Evolutionary conservation across 1,140 invertebrate species (phyloP), one percentile per base, ranked within the genome.

Genomic region (Hyles vespertilio): DNA sequence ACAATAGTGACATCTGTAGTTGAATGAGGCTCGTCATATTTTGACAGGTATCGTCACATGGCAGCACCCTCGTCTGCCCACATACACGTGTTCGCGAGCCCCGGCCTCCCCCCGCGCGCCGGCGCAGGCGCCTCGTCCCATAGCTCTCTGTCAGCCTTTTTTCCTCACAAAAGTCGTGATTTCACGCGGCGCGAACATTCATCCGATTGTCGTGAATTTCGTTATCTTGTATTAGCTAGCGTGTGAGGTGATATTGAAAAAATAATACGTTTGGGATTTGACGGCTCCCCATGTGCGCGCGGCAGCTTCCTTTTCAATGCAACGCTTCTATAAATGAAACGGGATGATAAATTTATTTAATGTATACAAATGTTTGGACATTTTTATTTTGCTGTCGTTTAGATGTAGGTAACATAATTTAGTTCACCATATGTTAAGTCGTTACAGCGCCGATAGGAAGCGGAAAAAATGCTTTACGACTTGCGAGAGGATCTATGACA

Each of bases 331-430:
- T 73, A 74, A 79, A 83, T 68, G 78, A 79, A 79, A 77, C 72
- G 67, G 74, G 79, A 86, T 85, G 83, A 88, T 88, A 88, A 88
- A 88, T 88, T 88, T 86, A 83, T 86, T 84, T 85, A 83, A 87
- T 87, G 84, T 88, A 85, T 88, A 88, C 85, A 88, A 88, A 88
- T 88, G 82, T 88, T 88, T 88, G 84, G 85, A 88, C 84, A 87
- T 87, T 87, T 88, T 87, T 87, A 88, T 88, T 87, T 87, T 79
- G 74, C 74, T 85, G 82, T 80, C 80, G 81, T 77, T 87, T 82
- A 84, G 69, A 79, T 71, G 75, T 80, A 85, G 79, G 85, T 85
- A 84, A 83, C 81, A 83, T 88, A 85, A 88, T 87, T 88, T 81
- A 85, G 81, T 81, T 81, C 76, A 75, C 85, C 85, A 88, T 88